Evolutionary conservation across 2,113 vertebrate genomes (phyloP).

Genomic region (Tupaia tana): DNA sequence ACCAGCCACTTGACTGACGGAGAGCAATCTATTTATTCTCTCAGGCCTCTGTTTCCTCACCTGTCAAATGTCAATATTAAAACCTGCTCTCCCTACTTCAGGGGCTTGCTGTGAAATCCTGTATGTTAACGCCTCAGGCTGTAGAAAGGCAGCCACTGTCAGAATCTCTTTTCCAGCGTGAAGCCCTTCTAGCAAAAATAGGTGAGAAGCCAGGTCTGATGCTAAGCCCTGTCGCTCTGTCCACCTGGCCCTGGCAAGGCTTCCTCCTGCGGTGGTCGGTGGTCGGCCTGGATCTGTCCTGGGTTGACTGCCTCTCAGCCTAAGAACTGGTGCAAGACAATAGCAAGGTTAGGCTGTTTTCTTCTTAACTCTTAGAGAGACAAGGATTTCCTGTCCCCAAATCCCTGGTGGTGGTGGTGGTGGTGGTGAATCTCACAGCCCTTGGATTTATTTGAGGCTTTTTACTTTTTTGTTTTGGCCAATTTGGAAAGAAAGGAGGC

Average conservation of each 20-base stretch:
- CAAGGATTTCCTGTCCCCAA: not conserved
- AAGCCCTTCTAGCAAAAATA: conserved; percentile 4
- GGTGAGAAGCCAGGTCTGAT: not conserved
- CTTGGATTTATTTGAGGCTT: conserved; percentile 63
- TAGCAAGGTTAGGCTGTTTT: conserved; percentile 13
- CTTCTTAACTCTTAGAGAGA: conserved; percentile 8
- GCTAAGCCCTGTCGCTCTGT: not conserved
- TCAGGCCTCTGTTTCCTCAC: conserved; percentile 44
- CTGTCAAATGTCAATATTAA: conserved; percentile 39
- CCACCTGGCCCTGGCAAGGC: not conserved
- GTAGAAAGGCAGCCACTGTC: conserved; percentile 22
- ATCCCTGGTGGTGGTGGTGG: not conserved
- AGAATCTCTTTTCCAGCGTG: not conserved
- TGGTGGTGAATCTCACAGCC: not conserved
- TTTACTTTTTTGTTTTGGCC: conserved; percentile 80
- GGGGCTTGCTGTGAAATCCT: conserved; percentile 24
- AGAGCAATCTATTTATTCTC: conserved; percentile 42
- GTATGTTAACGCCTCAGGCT: not conserved
- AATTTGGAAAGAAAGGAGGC: conserved; percentile 86
- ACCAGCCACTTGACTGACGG: not conserved
- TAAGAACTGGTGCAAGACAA: conserved; percentile 21
- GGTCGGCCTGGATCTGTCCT: not conserved
- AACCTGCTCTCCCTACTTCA: conserved; percentile 28
- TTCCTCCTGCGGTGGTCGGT: conserved; percentile 6
- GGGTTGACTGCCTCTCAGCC: not conserved